phyloP scores from a whole-genome alignment of 1,140 invertebrate species.

The Lerema accius region DNA sequence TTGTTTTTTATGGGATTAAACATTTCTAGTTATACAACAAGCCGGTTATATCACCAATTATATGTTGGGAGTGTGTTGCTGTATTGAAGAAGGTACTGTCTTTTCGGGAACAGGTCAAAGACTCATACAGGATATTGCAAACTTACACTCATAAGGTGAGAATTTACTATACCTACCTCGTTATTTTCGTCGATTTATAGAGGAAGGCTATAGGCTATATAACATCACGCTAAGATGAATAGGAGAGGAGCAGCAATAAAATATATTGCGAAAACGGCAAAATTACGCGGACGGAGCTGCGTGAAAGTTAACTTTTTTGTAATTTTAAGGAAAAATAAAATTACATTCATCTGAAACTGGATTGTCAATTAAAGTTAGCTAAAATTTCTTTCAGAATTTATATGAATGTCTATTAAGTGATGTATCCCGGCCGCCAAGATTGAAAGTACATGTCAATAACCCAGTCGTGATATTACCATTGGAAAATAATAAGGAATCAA shows the following conservation, averaged over 20 bases:
- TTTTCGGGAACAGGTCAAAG: conserved; percentile 67
- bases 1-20: too few species aligned
- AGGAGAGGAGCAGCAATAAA: too few species aligned
- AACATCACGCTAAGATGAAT: too few species aligned
- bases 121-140: conserved; percentile 63
- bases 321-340: too few species aligned
- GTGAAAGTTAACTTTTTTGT: too few species aligned
- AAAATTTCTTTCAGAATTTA: conserved; percentile 58
- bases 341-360: too few species aligned
- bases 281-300: too few species aligned
- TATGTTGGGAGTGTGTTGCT: conserved; percentile 71
- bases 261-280: too few species aligned
- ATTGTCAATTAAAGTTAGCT: too few species aligned
- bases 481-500: too few species aligned
- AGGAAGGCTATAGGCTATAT: too few species aligned
- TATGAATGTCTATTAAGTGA: conserved; percentile 60
- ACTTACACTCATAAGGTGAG: conserved; percentile 66
- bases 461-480: conserved; percentile 40
- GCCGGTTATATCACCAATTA: conserved; percentile 35
- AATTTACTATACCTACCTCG: conserved; percentile 4
- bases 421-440: conserved; percentile 50
- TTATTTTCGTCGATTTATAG: conserved; percentile 2
- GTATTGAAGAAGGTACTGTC: conserved; percentile 48
- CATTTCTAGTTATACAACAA: conserved; percentile 54
- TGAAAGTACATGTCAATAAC: conserved; percentile 44